Percentiles rank a stretch among this genome's conserved stretches.
These are phyloP conservation scores for Puntigrus tetrazona DNA, from an alignment of 2,113 vertebrate species.

Conservation along the genomic window DNA sequence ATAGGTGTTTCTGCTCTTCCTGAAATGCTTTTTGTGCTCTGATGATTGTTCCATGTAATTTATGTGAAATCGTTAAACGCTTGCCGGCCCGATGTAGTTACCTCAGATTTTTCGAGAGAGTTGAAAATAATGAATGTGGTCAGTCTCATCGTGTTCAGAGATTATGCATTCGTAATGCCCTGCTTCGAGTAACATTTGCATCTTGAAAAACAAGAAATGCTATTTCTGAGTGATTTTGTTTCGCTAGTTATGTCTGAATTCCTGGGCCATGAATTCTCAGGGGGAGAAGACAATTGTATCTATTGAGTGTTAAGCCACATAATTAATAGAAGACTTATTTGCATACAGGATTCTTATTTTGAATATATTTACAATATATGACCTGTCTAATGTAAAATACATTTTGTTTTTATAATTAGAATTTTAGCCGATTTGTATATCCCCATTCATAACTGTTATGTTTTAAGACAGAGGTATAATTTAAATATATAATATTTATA, in stretches of 20 bases:
- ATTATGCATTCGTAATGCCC: conserved; percentile 1
- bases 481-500: too few relatives aligned
- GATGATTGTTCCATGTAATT: conserved; percentile 26
- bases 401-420: neutral
- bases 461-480: neutral
- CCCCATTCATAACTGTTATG: neutral
- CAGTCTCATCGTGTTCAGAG: conserved; percentile 17
- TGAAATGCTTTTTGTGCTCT: conserved; percentile 13
- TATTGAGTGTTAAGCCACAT: neutral
- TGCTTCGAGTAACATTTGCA: neutral
- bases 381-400: neutral
- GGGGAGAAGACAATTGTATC: neutral
- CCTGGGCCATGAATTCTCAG: neutral
- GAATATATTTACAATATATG: neutral
- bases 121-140: conserved; percentile 34
- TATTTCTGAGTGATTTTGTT: neutral
- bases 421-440: neutral
- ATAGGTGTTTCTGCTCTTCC: conserved; percentile 31
- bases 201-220: neutral
- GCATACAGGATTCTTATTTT: neutral
- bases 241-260: neutral
- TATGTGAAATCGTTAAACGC: conserved; percentile 24
- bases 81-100: neutral
- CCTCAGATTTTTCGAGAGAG: conserved; percentile 1
- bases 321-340: neutral